Evolutionary conservation across 1,140 invertebrate species (phyloP).

Genomic region (Drosophila cardini): DNA sequence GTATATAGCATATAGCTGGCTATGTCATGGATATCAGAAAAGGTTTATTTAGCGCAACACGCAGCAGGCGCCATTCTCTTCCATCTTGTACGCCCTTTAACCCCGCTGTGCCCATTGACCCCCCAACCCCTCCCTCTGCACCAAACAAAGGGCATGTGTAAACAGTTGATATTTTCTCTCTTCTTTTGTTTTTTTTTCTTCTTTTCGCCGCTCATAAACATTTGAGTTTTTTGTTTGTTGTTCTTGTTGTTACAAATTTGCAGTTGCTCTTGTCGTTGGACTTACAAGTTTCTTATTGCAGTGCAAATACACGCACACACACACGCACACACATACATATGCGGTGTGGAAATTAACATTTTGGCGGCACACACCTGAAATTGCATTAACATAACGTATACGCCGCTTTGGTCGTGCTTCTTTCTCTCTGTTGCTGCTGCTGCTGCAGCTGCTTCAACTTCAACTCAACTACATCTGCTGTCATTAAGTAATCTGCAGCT

Average conservation of each 20-base stretch:
- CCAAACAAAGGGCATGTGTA: slow-evolving; percentile 57
- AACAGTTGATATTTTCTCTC: slow-evolving; percentile 33
- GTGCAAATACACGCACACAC: slow-evolving; percentile 35
- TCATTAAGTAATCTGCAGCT: slow-evolving; percentile 72
- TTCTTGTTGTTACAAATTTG: slow-evolving; percentile 59
- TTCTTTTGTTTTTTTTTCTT: too few species aligned
- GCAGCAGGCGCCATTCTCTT: slow-evolving; percentile 48
- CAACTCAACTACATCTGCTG: slow-evolving; percentile 17
- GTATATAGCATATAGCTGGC: too few species aligned
- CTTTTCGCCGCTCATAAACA: slow-evolving; percentile 26
- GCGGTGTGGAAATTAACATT: slow-evolving; percentile 43
- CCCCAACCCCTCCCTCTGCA: neutral
- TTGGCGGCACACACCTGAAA: slow-evolving; percentile 44
- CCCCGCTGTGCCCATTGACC: neutral
- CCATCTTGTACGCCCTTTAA: neutral
- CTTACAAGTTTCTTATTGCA: slow-evolving; percentile 81
- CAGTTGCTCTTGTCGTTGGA: slow-evolving; percentile 61
- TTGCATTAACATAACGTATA: slow-evolving; percentile 78
- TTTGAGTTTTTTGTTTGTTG: slow-evolving; percentile 33
- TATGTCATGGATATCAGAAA: slow-evolving; percentile 46
- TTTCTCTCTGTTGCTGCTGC: neutral
- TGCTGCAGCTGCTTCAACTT: slow-evolving; percentile 34
- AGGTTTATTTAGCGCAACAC: slow-evolving; percentile 65
- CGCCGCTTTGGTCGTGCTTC: slow-evolving; percentile 37
- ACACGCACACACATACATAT: slow-evolving; percentile 8